These are phyloP conservation scores for Labroides dimidiatus DNA, from an alignment of 2,797 vertebrate genomes.

Conservation along the genomic window DNA sequence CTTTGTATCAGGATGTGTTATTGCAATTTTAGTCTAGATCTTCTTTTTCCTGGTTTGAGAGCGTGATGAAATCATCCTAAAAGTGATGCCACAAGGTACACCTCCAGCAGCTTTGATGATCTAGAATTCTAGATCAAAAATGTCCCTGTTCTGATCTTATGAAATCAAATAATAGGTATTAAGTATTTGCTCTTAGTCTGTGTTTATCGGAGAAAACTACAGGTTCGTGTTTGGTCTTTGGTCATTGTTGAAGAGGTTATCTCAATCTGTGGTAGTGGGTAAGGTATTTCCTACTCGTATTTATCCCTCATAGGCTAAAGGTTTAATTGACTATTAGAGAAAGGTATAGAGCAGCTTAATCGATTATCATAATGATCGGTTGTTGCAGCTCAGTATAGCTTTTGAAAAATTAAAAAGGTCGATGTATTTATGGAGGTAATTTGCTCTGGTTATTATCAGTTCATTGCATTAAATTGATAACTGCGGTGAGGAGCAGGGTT, in stretches of 20 bases:
- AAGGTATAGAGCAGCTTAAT: background rate
- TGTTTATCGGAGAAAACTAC: background rate
- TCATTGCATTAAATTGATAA: conserved; percentile 5
- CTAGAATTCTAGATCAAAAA: background rate
- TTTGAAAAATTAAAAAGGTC: conserved; percentile 1
- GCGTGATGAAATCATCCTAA: background rate
- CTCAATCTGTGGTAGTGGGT: background rate
- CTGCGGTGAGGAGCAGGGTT: background rate
- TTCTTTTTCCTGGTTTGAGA: background rate
- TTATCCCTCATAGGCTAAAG: background rate
- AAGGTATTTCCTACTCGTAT: background rate
- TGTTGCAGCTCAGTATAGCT: background rate
- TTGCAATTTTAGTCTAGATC: background rate
- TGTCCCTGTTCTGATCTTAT: background rate
- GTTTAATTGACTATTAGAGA: background rate
- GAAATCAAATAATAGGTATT: too few relatives aligned
- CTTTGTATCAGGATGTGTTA: conserved; percentile 4
- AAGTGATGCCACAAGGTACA: background rate
- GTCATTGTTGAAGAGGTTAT: background rate
- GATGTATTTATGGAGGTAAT: background rate
- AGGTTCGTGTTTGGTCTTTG: background rate
- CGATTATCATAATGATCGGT: background rate
- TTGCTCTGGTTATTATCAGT: conserved; percentile 16
- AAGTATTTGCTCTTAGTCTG: background rate
- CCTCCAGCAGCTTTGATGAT: background rate